A percentile compares a stretch with the other conserved stretches of the same genome.
Conservation (phyloP, 2,888 invertebrate genomes). For the Meta bourneti region DNA sequence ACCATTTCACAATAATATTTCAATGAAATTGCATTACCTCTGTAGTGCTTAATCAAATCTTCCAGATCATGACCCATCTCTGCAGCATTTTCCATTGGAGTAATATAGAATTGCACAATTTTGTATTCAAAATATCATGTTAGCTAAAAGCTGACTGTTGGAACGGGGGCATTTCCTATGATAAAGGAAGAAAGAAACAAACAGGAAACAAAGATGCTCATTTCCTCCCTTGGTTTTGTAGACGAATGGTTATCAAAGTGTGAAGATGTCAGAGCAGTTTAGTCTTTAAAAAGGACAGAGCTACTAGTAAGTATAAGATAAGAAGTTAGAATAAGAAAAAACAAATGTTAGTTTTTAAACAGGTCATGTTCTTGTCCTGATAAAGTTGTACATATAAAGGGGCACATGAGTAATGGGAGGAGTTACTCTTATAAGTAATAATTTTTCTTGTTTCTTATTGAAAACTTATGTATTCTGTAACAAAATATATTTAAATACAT, state of each 20-base stretch:
- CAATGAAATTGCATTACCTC: slow-evolving; percentile 47
- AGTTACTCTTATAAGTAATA: too few species aligned
- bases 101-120: slow-evolving; percentile 11
- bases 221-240: slow-evolving; percentile 49
- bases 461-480: too few species aligned
- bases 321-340: not conserved
- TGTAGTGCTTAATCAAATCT: slow-evolving; percentile 67
- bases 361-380: not conserved
- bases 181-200: slow-evolving; percentile 71
- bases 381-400: not conserved
- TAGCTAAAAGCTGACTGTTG: slow-evolving; percentile 25
- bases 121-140: slow-evolving; percentile 18
- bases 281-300: not conserved
- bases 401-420: too few species aligned
- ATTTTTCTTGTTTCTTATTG: too few species aligned
- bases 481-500: too few species aligned
- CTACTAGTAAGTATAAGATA: not conserved
- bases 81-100: not conserved
- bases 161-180: slow-evolving; percentile 63
- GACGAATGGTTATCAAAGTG: slow-evolving; percentile 26
- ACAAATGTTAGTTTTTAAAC: not conserved
- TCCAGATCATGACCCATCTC: slow-evolving; percentile 71
- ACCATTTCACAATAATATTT: not conserved
- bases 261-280: slow-evolving; percentile 16
- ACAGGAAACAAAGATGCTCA: slow-evolving; percentile 70